These are phyloP conservation scores for Bhutanitis thaidina DNA, from an alignment of 2,888 invertebrate genomes.

Conservation along the genomic window DNA sequence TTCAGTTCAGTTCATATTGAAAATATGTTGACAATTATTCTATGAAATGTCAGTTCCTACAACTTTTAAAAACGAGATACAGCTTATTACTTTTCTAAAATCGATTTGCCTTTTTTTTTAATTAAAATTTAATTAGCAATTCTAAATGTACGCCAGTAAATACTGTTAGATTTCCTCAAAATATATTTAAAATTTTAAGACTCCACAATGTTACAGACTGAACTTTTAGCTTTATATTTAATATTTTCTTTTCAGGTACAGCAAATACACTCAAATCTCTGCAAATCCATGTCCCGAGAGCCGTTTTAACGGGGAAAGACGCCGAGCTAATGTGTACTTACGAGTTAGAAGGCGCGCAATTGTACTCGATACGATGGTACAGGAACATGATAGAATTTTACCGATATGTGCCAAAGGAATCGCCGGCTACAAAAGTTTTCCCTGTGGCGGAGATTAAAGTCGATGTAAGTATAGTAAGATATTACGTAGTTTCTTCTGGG, in stretches of 20 bases:
- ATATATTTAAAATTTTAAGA: too few species aligned
- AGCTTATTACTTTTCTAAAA: too few species aligned
- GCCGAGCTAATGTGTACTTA: slow-evolving; percentile 78
- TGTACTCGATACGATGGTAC: slow-evolving; percentile 90
- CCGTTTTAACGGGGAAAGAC: slow-evolving; percentile 72
- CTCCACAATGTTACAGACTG: too few species aligned
- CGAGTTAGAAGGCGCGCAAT: slow-evolving; percentile 81
- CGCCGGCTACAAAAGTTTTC: slow-evolving; percentile 85
- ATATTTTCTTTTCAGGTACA: slow-evolving; percentile 53
- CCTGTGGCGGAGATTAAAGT: slow-evolving; percentile 85
- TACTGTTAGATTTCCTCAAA: too few species aligned
- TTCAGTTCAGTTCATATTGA: too few species aligned
- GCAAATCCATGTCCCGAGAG: slow-evolving; percentile 76
- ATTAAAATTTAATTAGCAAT: too few species aligned
- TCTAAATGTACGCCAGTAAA: too few species aligned
- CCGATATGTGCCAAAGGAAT: slow-evolving; percentile 86
- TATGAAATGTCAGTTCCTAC: too few species aligned
- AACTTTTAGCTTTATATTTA: neutral
- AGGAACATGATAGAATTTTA: slow-evolving; percentile 87
- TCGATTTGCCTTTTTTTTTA: too few species aligned
- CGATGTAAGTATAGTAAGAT: slow-evolving; percentile 81
- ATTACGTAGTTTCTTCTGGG: too few species aligned
- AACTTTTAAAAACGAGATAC: too few species aligned
- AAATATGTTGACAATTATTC: too few species aligned
- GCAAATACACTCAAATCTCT: slow-evolving; percentile 64